Percentiles rank a stretch among this genome's conserved stretches.
Conservation (phyloP, 2,888 invertebrate genomes). For the Pachymerium ferrugineum region DNA sequence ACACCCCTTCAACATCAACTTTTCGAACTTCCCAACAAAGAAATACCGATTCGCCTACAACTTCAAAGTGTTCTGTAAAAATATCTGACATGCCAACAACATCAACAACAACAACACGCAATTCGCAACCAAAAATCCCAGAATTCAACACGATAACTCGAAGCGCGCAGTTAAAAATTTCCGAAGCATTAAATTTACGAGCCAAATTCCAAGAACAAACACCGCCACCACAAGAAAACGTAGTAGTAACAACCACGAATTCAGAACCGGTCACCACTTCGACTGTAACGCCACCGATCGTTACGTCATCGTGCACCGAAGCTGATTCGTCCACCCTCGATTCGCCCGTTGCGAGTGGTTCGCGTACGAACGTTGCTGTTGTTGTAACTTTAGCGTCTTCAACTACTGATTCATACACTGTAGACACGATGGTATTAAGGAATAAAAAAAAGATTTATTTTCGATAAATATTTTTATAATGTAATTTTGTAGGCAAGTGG, state of each 20-base stretch:
- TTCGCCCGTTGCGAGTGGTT: not conserved
- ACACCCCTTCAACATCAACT: too few relatives aligned
- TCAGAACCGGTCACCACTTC: not conserved
- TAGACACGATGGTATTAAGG: not conserved
- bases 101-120: too few relatives aligned
- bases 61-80: too few relatives aligned
- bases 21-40: too few relatives aligned
- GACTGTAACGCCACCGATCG: not conserved
- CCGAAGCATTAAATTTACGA: too few relatives aligned
- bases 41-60: too few relatives aligned
- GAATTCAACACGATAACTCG: too few relatives aligned
- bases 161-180: not conserved
- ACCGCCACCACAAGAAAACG: too few relatives aligned
- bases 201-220: too few relatives aligned
- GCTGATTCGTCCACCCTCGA: not conserved
- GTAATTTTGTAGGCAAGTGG: not conserved
- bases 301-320: not conserved
- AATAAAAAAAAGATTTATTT: not conserved
- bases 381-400: slow-evolving; percentile 20
- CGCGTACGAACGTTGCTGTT: not conserved
- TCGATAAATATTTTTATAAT: not conserved
- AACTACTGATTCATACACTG: slow-evolving; percentile 6
- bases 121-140: too few relatives aligned
- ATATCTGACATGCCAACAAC: too few relatives aligned
- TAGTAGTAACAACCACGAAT: not conserved